phyloP scores from a whole-genome alignment of 2,797 vertebrate genomes.

The Buphagus erythrorhynchus region DNA sequence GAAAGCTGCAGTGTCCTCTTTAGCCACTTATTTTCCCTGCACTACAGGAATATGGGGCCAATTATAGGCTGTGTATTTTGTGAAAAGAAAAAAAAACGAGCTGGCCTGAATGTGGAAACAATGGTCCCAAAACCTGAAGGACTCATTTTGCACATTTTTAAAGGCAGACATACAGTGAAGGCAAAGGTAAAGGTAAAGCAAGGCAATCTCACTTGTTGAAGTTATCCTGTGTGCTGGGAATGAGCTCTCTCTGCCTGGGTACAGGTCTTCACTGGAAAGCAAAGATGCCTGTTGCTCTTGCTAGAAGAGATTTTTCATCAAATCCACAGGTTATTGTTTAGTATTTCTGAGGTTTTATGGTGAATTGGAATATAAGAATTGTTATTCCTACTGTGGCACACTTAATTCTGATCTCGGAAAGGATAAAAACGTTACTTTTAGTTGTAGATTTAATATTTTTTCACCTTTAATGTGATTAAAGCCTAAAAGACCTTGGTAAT shows the following conservation, averaged over 20 bases:
- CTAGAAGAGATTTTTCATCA: background rate
- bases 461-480: constrained; percentile 17
- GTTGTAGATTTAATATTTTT: constrained; percentile 1
- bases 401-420: constrained; percentile 5
- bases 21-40: background rate
- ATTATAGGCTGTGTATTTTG: background rate
- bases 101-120: background rate
- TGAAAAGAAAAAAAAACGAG: background rate
- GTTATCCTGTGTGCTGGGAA: background rate
- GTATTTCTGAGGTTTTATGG: background rate
- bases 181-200: background rate
- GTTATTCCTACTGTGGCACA: background rate
- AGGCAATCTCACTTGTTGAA: background rate
- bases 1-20: background rate
- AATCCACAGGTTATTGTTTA: background rate
- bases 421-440: background rate
- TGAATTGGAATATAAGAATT: background rate
- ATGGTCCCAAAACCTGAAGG: background rate
- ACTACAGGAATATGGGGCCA: background rate
- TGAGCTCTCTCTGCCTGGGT: background rate
- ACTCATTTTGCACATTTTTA: background rate
- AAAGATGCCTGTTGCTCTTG: background rate
- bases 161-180: background rate
- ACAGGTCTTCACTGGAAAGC: background rate
- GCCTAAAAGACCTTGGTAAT: background rate